phyloP scores from a whole-genome alignment of 2,888 invertebrate genomes.

The Frankliniella intonsa region DNA sequence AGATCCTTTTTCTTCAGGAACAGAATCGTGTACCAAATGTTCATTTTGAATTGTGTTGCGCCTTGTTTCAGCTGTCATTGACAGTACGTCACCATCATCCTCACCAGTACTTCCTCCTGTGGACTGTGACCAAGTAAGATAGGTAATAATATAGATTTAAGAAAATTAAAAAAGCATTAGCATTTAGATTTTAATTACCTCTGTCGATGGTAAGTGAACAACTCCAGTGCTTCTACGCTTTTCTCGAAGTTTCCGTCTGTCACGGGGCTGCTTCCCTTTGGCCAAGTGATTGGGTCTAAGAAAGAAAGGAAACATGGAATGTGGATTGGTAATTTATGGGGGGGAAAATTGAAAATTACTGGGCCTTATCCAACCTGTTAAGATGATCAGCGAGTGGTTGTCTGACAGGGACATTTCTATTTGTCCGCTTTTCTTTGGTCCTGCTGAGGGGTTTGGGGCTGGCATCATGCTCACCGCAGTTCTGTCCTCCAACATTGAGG shows the following conservation, averaged over 20 bases:
- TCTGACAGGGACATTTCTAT: constrained; percentile 38
- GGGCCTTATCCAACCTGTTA: constrained; percentile 34
- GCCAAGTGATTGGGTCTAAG: constrained; percentile 50
- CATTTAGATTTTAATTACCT: constrained; percentile 44
- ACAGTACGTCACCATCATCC: constrained; percentile 50
- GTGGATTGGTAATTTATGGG: background rate
- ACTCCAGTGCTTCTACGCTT: constrained; percentile 57
- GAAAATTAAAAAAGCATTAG: background rate
- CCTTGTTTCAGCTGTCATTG: constrained; percentile 49
- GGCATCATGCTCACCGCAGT: constrained; percentile 44
- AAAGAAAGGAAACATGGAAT: constrained; percentile 3
- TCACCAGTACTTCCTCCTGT: constrained; percentile 57
- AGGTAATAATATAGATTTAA: constrained; percentile 32
- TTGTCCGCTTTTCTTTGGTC: constrained; percentile 48
- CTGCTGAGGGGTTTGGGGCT: constrained; percentile 48
- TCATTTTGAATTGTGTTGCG: constrained; percentile 52
- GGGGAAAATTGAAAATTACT: background rate
- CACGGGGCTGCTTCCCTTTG: constrained; percentile 54
- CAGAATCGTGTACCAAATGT: constrained; percentile 44
- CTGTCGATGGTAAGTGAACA: constrained; percentile 56
- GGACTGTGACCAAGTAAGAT: constrained; percentile 45
- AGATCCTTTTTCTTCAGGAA: constrained; percentile 39
- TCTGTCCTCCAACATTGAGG: constrained; percentile 37
- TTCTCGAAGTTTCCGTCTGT: constrained; percentile 55
- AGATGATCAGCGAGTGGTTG: constrained; percentile 38